phyloP scores from a whole-genome alignment of 2,888 invertebrate species.

The Rotaria socialis region DNA sequence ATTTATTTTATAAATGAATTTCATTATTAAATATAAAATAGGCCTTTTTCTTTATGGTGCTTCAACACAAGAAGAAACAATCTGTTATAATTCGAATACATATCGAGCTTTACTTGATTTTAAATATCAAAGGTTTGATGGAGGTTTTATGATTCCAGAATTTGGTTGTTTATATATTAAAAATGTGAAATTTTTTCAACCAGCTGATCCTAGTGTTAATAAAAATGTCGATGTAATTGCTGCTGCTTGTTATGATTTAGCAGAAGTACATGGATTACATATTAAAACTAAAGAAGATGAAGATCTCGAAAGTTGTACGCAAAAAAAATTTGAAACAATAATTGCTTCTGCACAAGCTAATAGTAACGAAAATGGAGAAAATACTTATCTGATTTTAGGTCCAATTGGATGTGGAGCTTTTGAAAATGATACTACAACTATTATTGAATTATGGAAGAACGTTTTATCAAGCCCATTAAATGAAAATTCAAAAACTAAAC shows the following conservation, averaged over 20 bases:
- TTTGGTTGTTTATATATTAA: slow-evolving; percentile 2
- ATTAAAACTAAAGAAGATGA: not conserved
- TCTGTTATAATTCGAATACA: not conserved
- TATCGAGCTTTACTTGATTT: not conserved
- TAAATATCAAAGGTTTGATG: not conserved
- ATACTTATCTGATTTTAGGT: slow-evolving; percentile 5
- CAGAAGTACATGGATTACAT: not conserved
- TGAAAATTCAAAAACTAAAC: not conserved
- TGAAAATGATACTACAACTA: not conserved
- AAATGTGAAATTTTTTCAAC: not conserved
- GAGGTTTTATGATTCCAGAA: slow-evolving; percentile 7
- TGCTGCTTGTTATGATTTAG: slow-evolving; percentile 34
- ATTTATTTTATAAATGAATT: no score
- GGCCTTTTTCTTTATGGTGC: not conserved
- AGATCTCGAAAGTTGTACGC: not conserved
- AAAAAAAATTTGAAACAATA: not conserved
- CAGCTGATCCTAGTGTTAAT: not conserved
- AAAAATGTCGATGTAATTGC: not conserved
- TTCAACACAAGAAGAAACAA: slow-evolving; percentile 19
- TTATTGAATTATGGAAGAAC: not conserved
- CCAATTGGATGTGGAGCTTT: slow-evolving; percentile 18
- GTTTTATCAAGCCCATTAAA: not conserved
- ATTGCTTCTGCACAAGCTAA: slow-evolving; percentile 18
- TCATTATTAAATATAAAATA: not conserved
- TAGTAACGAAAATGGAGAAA: not conserved